A percentile compares a stretch with the other conserved stretches of the same genome.
phyloP scores from a whole-genome alignment of 92 coral and sea anemone genomes.

The Bergia sp. region DNA sequence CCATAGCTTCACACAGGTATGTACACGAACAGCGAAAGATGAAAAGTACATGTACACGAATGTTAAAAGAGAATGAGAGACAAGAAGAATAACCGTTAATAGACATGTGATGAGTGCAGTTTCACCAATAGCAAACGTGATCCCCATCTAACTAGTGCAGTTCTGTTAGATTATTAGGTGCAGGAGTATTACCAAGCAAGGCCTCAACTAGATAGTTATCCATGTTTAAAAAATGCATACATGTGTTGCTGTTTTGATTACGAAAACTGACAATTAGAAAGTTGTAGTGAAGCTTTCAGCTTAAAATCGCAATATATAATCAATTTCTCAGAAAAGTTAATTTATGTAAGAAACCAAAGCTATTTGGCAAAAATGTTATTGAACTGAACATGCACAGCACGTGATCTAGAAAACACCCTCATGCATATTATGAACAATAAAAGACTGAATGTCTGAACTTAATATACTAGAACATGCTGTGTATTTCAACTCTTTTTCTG shows the following conservation, averaged over 20 bases:
- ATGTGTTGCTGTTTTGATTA: not conserved
- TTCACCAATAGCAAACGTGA: conserved; percentile 72
- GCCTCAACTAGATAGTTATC: not conserved
- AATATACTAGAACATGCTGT: too few species aligned
- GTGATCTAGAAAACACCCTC: not conserved
- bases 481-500: too few species aligned
- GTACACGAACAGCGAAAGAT: not conserved
- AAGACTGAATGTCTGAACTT: not conserved
- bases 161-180: conserved; percentile 65
- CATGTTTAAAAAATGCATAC: not conserved
- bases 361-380: too few species aligned
- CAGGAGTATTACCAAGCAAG: not conserved
- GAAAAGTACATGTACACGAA: not conserved
- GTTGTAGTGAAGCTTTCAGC: too few species aligned
- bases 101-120: conserved; percentile 29
- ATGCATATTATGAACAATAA: not conserved
- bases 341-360: too few species aligned
- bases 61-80: conserved; percentile 3
- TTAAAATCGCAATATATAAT: too few species aligned
- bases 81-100: conserved; percentile 2
- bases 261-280: too few species aligned
- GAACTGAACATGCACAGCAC: too few species aligned
- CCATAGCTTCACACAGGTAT: not conserved
- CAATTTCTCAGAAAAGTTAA: too few species aligned
- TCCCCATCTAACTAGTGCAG: conserved; percentile 80